phyloP scores from a whole-genome alignment of 2,888 invertebrate species.

The Eristalis pertinax region DNA sequence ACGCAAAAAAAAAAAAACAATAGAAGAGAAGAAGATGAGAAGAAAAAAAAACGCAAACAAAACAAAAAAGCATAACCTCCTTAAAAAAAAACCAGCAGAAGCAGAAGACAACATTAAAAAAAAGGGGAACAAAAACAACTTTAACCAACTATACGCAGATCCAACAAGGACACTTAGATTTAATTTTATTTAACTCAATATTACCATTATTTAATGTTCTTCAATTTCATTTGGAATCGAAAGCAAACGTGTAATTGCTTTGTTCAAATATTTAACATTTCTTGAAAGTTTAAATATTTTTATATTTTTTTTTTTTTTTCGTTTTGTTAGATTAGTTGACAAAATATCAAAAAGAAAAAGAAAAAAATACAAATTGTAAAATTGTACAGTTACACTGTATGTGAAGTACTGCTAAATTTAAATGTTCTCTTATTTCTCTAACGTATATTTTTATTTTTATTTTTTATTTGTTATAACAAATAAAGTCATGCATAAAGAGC shows the following conservation, averaged over 20 bases:
- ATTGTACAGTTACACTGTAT: slow-evolving; percentile 26
- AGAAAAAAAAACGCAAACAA: neutral
- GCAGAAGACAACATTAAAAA: slow-evolving; percentile 16
- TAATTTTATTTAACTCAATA: slow-evolving; percentile 53
- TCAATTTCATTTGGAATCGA: neutral
- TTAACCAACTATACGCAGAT: slow-evolving; percentile 65
- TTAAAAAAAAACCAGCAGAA: slow-evolving; percentile 23
- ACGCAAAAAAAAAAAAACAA: neutral
- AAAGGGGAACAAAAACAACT: slow-evolving; percentile 28
- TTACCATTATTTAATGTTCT: slow-evolving; percentile 23
- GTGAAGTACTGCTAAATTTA: slow-evolving; percentile 19
- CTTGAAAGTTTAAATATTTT: slow-evolving; percentile 27
- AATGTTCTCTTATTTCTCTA: slow-evolving; percentile 17
- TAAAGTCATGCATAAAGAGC: slow-evolving; percentile 17
- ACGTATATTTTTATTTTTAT: neutral
- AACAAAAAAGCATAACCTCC: slow-evolving; percentile 16
- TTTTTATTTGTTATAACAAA: slow-evolving; percentile 17
- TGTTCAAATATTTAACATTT: slow-evolving; percentile 41
- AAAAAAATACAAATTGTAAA: neutral
- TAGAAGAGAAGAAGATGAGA: neutral
- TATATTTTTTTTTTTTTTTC: slow-evolving; percentile 9
- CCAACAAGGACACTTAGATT: slow-evolving; percentile 70
- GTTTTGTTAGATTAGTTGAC: slow-evolving; percentile 29
- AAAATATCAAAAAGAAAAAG: neutral
- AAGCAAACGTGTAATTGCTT: slow-evolving; percentile 35